These are phyloP conservation scores for Adelosebastes latens DNA, from an alignment of 2,797 vertebrate species.

Conservation along the genomic window DNA sequence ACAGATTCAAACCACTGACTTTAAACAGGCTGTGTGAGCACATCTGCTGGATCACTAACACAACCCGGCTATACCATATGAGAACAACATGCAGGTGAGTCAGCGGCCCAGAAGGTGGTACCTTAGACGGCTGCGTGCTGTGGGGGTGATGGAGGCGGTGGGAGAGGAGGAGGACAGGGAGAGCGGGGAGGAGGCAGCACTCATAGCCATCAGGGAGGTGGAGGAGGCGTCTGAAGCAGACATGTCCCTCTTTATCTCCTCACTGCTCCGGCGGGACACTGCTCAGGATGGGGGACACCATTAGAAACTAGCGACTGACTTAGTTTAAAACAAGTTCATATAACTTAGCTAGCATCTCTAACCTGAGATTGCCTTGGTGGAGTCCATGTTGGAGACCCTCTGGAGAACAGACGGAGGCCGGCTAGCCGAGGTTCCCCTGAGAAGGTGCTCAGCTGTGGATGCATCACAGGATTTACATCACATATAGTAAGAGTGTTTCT, in stretches of 20 bases:
- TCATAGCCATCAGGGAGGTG: conserved; percentile 90
- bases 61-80: neutral
- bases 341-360: neutral
- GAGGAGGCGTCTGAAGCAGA: conserved; percentile 86
- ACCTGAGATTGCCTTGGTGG: conserved; percentile 91
- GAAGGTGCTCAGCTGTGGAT: conserved; percentile 86
- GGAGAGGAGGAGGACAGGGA: conserved; percentile 90
- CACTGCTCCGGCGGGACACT: conserved; percentile 93
- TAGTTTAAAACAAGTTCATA: neutral
- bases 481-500: neutral
- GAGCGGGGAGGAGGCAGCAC: conserved; percentile 88
- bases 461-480: conserved; percentile 43
- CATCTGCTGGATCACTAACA: neutral
- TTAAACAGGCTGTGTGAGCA: neutral
- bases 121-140: conserved; percentile 93
- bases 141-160: conserved; percentile 93
- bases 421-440: conserved; percentile 87
- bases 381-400: conserved; percentile 91
- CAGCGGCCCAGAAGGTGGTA: conserved; percentile 47
- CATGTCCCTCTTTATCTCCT: conserved; percentile 94
- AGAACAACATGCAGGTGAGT: neutral
- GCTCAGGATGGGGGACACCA: neutral
- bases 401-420: conserved; percentile 86
- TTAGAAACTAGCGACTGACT: neutral
- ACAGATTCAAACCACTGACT: neutral